phyloP scores from a whole-genome alignment of 1,140 invertebrate species.

The Tenebrio molitor region DNA sequence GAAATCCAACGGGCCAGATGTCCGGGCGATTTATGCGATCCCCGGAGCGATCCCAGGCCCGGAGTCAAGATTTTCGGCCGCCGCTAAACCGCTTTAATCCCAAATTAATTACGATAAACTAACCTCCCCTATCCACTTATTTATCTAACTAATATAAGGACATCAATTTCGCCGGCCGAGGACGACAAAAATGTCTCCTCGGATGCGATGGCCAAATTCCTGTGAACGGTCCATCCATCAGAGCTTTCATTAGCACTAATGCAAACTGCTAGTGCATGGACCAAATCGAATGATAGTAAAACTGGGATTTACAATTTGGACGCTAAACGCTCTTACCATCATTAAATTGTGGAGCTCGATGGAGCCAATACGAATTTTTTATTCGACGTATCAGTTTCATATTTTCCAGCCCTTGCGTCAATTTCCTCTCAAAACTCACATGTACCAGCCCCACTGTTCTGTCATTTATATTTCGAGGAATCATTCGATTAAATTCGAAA shows the following conservation, averaged over 20 bases:
- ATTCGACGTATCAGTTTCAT: neutral
- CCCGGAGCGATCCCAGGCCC: slow-evolving; percentile 31
- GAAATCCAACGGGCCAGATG: slow-evolving; percentile 54
- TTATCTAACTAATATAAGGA: slow-evolving; percentile 19
- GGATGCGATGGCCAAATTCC: too few relatives aligned
- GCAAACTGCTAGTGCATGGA: slow-evolving; percentile 9
- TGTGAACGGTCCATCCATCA: neutral
- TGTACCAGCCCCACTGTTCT: slow-evolving; percentile 1
- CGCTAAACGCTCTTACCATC: slow-evolving; percentile 8
- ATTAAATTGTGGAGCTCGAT: slow-evolving; percentile 5
- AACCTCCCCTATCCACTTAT: slow-evolving; percentile 14
- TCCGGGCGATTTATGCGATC: slow-evolving; percentile 53
- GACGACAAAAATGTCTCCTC: slow-evolving; percentile 19
- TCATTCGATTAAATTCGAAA: slow-evolving; percentile 28
- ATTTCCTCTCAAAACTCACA: neutral
- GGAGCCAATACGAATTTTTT: neutral
- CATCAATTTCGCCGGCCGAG: slow-evolving; percentile 4
- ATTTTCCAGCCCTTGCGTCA: neutral
- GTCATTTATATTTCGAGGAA: slow-evolving; percentile 2
- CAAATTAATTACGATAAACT: slow-evolving; percentile 34
- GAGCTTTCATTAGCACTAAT: slow-evolving; percentile 22
- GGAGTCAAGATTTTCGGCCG: slow-evolving; percentile 38
- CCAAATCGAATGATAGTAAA: slow-evolving; percentile 29
- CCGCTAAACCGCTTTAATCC: slow-evolving; percentile 26
- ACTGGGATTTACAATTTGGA: slow-evolving; percentile 7